phyloP scores from a whole-genome alignment of 1,140 invertebrate species.

The Ridgeia piscesae region DNA sequence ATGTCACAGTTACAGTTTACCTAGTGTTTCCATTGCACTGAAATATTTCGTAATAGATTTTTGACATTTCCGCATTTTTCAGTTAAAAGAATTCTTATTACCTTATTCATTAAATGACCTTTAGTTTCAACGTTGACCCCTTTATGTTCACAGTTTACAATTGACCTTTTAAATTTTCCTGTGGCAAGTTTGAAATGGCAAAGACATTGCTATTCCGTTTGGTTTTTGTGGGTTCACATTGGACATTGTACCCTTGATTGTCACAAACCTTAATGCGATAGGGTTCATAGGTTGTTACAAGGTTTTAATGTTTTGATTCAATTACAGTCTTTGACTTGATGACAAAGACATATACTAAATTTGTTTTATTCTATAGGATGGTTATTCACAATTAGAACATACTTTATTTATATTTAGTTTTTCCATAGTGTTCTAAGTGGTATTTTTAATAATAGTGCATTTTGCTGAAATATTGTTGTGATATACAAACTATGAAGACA shows the following conservation, averaged over 20 bases:
- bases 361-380: neutral
- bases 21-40: no score
- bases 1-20: no score
- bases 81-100: no score
- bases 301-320: neutral
- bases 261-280: constrained; percentile 23
- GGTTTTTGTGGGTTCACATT: constrained; percentile 50
- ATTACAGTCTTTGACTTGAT: neutral
- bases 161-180: no score
- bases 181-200: constrained; percentile 27
- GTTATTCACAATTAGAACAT: no score
- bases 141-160: constrained; percentile 86
- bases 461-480: neutral
- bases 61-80: constrained; percentile 81
- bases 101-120: no score
- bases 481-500: neutral
- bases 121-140: constrained; percentile 77
- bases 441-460: neutral
- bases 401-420: neutral
- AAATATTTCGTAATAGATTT: no score
- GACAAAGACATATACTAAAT: neutral
- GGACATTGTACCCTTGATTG: constrained; percentile 37
- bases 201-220: constrained; percentile 47
- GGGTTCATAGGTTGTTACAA: neutral
- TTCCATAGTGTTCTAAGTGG: neutral